Conservation (phyloP, 2,797 vertebrate genomes). For the Rhinoraja longicauda region DNA sequence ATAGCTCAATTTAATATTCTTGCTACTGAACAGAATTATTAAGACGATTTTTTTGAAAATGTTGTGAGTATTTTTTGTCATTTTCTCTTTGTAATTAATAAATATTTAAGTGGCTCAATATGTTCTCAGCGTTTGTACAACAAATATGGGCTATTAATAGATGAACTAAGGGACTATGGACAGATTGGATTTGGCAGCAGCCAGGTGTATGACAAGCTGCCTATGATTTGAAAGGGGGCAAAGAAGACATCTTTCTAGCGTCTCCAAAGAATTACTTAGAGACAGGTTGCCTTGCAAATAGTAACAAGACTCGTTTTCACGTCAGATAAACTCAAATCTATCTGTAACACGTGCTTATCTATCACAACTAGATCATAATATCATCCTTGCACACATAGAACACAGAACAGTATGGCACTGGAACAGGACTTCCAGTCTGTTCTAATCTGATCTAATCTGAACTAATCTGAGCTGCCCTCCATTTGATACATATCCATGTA, state of each 20-base stretch:
- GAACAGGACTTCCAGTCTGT: too few species aligned
- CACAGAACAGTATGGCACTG: too few species aligned
- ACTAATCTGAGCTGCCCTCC: neutral
- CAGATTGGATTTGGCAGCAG: neutral
- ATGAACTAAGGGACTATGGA: neutral
- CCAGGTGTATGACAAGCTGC: neutral
- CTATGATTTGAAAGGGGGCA: neutral
- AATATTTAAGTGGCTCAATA: neutral
- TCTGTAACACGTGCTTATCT: neutral
- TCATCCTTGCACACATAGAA: neutral
- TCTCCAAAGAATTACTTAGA: neutral
- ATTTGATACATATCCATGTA: too few species aligned
- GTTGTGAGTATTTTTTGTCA: neutral
- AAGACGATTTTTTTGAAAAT: conserved; percentile 49
- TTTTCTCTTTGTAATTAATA: neutral
- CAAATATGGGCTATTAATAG: neutral
- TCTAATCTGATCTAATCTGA: too few species aligned
- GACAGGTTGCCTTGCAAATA: neutral
- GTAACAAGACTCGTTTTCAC: neutral
- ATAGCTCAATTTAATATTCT: conserved; percentile 51
- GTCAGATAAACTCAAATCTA: neutral
- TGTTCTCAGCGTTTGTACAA: neutral
- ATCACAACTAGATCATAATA: neutral
- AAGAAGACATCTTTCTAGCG: neutral
- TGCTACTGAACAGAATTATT: conserved; percentile 41